Evolutionary conservation across 2,888 invertebrate genomes (phyloP), one percentile per base, ranked within the genome.

Genomic region (Maniola hyperantus): DNA sequence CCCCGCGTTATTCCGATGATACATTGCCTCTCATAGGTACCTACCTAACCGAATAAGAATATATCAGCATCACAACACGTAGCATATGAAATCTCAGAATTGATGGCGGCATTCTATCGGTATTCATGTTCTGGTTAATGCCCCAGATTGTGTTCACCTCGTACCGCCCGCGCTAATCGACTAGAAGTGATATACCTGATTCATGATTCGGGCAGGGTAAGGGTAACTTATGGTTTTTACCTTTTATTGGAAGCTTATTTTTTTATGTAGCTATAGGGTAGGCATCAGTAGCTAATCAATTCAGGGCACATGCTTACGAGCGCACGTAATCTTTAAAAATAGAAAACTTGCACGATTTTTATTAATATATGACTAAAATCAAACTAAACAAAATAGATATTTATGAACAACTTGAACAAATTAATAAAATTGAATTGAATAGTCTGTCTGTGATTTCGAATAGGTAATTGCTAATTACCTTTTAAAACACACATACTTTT

Each of bases 121-220:
- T 71, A 87, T 90, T 90, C 89, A 89, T 87, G 84, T 87, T 83
- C 80, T 84, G 88, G 87, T 88, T 88, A 89, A 89, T 87, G 87
- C 83, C 79, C 74, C 79, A 82, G 83, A 85, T 82, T 79, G 78
- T 79, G 79, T 78, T 80, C 77, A 75, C 79, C 72, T 74, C 72
- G 72, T 71, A 70, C 79, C 77, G 74, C 79, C 81, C 78, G 74
- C 79, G 83, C 84, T 85, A 88, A 90, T 89, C 84, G 84, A 84
- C 83, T 81, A 84, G 85, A 89, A 89, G 81, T 87, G 85, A 88
- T 86, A 86, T 80, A 79, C 77, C 78, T 83, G 83, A 85, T 87
- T 82, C 83, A 84, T 84, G 83, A 83, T 82, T 83, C 80, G 82
- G 79, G 76, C 76, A 54, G 59, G 8, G 20, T 20, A 33, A 55